Base-by-base conservation (phyloP, 2,113 vertebrate genomes). In the Typhlomys cinereus region DNA sequence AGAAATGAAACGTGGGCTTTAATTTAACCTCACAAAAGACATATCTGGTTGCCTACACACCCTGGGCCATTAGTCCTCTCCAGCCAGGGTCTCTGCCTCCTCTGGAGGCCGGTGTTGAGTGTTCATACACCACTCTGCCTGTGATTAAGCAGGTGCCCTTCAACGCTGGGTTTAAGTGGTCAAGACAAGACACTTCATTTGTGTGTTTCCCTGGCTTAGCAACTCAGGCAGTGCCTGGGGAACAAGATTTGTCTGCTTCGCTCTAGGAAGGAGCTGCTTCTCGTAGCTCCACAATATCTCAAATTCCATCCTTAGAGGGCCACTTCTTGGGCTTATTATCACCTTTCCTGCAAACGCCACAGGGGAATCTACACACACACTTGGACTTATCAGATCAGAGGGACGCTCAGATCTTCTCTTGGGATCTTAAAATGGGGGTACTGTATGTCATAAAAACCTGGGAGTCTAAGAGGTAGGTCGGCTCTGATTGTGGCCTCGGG, bases 1-100 rank as follows among this genome's bases (percentile, higher is more conserved):
- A 89, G 86, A 96, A 96, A 92, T 85, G 94, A 95, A 97, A 95
- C 71, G 62, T 50, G 88, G 86, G 93, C 94, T 96, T 97, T 97
- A 92, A 97, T 97, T 97, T 88, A 84, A 95, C 91, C 97, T 97
- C 96, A n/a, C n/a, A 67, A 93, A 95, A 96, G 92, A 96, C 93
- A 95, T 39, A 91, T 93, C 95, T 91, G n/a, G 23, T 39, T 70
- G 91, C 88, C 91, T 86, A 74, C 15, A 3, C 0, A 1, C 85
- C 84, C 87, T 75, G 89, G 86, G 76, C 93, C 94, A 88, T 97
- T 95, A 96, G 96, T 13, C 27, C 75, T 90, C 85, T 80, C 71
- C 80, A 91, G n/a, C 15, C 4, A 87, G 25, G 13, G 94, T 90
- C 91, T 54, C n/a, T 18, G 18, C 61, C 18, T 73, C 54, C 90